Evolutionary conservation across 2,888 invertebrate genomes (phyloP).

Genomic region (Caenorhabditis imperialis): DNA sequence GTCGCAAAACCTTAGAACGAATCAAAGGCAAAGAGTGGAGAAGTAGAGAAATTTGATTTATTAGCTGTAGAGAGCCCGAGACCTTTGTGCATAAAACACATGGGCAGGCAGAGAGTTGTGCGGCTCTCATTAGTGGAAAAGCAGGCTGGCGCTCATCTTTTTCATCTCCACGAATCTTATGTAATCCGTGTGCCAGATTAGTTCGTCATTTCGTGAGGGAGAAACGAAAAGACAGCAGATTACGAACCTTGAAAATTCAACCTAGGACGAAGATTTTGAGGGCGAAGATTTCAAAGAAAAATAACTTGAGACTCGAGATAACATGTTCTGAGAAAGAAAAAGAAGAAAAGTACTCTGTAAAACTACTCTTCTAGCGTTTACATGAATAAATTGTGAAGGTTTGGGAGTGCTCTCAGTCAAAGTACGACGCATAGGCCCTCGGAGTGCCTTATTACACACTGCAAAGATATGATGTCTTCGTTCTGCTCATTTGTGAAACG

Average conservation of each 20-base stretch:
- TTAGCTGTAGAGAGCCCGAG: constrained; percentile 18
- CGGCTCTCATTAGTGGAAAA: constrained; percentile 27
- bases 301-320: too few species aligned
- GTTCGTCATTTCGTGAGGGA: constrained; percentile 20
- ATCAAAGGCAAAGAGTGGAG: background rate
- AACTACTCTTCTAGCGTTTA: constrained; percentile 47
- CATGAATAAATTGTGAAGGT: constrained; percentile 56
- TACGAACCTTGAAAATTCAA: too few species aligned
- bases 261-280: too few species aligned
- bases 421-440: constrained; percentile 26
- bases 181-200: constrained; percentile 44
- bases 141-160: constrained; percentile 11
- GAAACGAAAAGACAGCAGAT: too few species aligned
- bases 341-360: constrained; percentile 35
- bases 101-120: constrained; percentile 9
- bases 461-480: constrained; percentile 48
- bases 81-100: background rate
- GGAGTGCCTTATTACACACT: constrained; percentile 51
- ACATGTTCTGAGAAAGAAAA: too few species aligned
- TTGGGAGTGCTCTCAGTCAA: constrained; percentile 41
- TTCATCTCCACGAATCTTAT: constrained; percentile 16
- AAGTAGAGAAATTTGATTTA: constrained; percentile 39
- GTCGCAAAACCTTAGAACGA: too few species aligned
- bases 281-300: too few species aligned
- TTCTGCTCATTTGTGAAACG: constrained; percentile 45